A percentile compares a stretch with the other conserved stretches of the same genome.
Conservation (phyloP, 1,140 invertebrate species). For the Gerris buenoi region DNA sequence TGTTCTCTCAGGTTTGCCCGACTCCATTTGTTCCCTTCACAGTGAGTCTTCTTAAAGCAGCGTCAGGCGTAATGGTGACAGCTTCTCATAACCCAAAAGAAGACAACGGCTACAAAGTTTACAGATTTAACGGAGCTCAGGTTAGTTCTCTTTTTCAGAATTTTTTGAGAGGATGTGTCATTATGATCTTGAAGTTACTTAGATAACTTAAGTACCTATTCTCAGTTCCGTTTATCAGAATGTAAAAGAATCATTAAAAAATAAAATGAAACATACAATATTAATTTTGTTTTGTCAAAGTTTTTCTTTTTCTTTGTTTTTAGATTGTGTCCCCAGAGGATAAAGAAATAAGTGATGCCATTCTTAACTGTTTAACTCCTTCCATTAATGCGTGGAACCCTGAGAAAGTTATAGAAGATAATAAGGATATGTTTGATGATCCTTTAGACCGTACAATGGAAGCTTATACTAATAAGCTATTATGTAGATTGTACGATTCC, state of each 20-base stretch:
- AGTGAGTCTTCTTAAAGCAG: constrained; percentile 49
- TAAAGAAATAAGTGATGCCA: constrained; percentile 65
- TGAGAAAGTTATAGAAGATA: constrained; percentile 19
- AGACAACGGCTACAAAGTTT: constrained; percentile 98
- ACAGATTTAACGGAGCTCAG: constrained; percentile 86
- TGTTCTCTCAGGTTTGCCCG: constrained; percentile 68
- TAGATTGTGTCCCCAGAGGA: constrained; percentile 88
- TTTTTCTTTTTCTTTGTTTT: constrained; percentile 15
- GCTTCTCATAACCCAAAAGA: constrained; percentile 98
- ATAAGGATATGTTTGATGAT: constrained; percentile 33
- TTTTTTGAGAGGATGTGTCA: too few relatives aligned
- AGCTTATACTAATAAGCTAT: constrained; percentile 33
- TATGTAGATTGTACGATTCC: constrained; percentile 20
- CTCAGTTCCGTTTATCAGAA: too few relatives aligned
- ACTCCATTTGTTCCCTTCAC: constrained; percentile 87
- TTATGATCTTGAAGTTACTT: too few relatives aligned
- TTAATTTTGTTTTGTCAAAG: too few relatives aligned
- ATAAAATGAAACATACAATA: too few relatives aligned
- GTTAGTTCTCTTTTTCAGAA: too few relatives aligned
- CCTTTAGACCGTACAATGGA: constrained; percentile 34
- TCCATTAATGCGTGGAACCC: constrained; percentile 49
- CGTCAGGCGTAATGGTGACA: constrained; percentile 86
- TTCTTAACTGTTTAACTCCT: constrained; percentile 62
- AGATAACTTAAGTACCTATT: too few relatives aligned
- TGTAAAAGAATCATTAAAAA: too few relatives aligned